Conservation (phyloP, 2,113 vertebrate species). For the Ophthalmolycus amberensis region DNA sequence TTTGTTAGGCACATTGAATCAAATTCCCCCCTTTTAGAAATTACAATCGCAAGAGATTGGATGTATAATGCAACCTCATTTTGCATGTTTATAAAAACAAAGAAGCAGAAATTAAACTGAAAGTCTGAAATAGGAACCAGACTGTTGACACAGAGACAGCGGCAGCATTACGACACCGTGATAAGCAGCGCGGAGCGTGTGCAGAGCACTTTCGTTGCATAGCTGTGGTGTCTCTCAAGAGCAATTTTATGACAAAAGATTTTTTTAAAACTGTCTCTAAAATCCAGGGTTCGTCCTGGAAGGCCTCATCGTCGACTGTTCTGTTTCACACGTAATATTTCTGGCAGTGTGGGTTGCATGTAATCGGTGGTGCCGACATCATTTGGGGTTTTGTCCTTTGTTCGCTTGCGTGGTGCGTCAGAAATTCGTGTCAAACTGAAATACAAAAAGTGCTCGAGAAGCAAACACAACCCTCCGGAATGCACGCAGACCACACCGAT, state of each 20-base stretch:
- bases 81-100: not conserved
- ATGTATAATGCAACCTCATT: slow-evolving; percentile 3
- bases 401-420: slow-evolving; percentile 5
- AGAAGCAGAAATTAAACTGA: not conserved
- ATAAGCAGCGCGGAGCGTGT: slow-evolving; percentile 24
- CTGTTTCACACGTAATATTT: slow-evolving; percentile 17
- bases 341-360: not conserved
- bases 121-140: not conserved
- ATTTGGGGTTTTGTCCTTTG: slow-evolving; percentile 27
- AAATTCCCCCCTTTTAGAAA: not conserved
- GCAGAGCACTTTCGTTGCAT: slow-evolving; percentile 13
- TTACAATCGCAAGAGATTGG: not conserved
- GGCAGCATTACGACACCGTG: slow-evolving; percentile 17
- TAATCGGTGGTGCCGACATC: slow-evolving; percentile 15
- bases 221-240: slow-evolving; percentile 32
- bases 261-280: slow-evolving; percentile 38
- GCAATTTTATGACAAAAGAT: slow-evolving; percentile 40
- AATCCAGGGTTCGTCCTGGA: slow-evolving; percentile 24
- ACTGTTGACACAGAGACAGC: slow-evolving; percentile 28
- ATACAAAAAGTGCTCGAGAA: slow-evolving; percentile 21
- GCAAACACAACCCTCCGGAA: slow-evolving; percentile 7
- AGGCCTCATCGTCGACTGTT: slow-evolving; percentile 3
- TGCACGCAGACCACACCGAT: slow-evolving; percentile 24
- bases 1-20: not conserved
- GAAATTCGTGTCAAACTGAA: slow-evolving; percentile 31